Conservation (phyloP, 1,140 invertebrate species). For the Gryllus bimaculatus region DNA sequence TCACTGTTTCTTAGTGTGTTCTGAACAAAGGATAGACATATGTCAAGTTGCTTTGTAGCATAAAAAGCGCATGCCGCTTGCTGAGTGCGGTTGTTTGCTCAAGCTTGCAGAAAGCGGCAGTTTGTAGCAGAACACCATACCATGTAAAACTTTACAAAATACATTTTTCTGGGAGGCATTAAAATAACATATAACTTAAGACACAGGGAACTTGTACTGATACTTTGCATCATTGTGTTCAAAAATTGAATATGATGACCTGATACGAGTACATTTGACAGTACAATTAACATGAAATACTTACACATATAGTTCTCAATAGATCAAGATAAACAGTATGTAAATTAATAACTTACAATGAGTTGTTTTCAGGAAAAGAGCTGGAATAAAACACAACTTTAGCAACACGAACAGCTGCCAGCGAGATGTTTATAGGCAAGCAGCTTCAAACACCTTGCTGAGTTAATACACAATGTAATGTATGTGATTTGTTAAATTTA, state of each 20-base stretch:
- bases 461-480: neutral
- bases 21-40: neutral
- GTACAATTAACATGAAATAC: neutral
- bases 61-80: neutral
- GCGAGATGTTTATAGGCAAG: neutral
- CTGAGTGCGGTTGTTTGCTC: neutral
- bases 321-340: neutral
- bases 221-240: neutral
- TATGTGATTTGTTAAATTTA: no score
- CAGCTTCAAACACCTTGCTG: neutral
- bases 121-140: neutral
- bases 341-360: neutral
- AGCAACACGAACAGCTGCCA: neutral
- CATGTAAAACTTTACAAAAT: neutral
- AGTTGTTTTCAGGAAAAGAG: neutral
- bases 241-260: neutral
- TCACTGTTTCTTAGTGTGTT: no score
- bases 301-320: neutral
- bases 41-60: neutral
- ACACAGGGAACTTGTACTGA: neutral
- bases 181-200: neutral
- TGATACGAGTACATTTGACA: neutral
- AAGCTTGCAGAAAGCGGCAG: slow-evolving; percentile 2
- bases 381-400: neutral
- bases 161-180: neutral